Evolutionary conservation across 2,797 vertebrate species (phyloP).

Genomic region (Remorina albescens): DNA sequence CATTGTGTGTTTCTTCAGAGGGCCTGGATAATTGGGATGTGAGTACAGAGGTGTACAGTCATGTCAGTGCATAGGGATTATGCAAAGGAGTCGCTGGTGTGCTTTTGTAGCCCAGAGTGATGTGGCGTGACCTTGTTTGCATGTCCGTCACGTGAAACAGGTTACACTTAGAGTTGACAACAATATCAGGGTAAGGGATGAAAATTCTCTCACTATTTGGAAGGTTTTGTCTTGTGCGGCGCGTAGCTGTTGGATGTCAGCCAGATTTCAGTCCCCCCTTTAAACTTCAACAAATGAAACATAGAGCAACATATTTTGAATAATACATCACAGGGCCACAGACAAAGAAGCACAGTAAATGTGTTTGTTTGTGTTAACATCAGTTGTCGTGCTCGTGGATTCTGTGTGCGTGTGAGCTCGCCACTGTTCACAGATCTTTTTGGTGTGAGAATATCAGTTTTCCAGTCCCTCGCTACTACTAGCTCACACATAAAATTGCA

Average conservation of each 20-base stretch:
- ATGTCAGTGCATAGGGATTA: slow-evolving; percentile 66
- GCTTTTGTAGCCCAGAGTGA: slow-evolving; percentile 40
- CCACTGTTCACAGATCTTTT: slow-evolving; percentile 51
- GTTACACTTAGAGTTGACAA: slow-evolving; percentile 55
- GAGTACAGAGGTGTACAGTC: slow-evolving; percentile 69
- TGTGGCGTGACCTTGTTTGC: slow-evolving; percentile 37
- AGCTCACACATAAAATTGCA: slow-evolving; percentile 81
- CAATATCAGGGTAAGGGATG: slow-evolving; percentile 26
- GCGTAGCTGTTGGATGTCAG: slow-evolving; percentile 36
- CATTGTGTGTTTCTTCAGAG: slow-evolving; percentile 70
- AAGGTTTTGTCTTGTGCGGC: slow-evolving; percentile 14
- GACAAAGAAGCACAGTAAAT: slow-evolving; percentile 39
- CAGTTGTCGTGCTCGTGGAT: slow-evolving; percentile 22
- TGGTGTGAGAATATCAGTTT: slow-evolving; percentile 53
- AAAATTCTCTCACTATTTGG: slow-evolving; percentile 29
- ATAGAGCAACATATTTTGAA: slow-evolving; percentile 58
- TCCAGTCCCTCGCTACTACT: slow-evolving; percentile 52
- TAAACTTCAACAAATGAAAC: slow-evolving; percentile 58
- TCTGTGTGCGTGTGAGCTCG: slow-evolving; percentile 12
- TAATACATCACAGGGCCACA: slow-evolving; percentile 67
- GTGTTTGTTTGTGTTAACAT: slow-evolving; percentile 45
- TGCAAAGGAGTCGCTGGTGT: slow-evolving; percentile 46
- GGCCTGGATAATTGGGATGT: slow-evolving; percentile 74
- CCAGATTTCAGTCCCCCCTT: slow-evolving; percentile 17
- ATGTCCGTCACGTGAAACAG: slow-evolving; percentile 48